Base-by-base conservation (phyloP, 2,888 invertebrate genomes). In the Apamea epomidion region DNA sequence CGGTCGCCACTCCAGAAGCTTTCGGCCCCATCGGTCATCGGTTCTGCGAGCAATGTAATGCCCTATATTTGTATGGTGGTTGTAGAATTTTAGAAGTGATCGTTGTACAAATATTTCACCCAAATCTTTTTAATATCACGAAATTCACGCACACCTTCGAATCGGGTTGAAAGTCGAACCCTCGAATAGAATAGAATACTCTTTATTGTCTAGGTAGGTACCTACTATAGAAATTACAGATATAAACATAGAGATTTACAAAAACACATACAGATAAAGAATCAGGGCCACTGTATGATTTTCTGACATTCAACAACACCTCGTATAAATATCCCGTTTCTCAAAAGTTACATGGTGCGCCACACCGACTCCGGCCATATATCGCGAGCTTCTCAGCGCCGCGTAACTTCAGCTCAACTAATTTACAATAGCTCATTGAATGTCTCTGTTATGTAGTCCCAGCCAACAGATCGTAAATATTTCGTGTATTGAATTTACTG, bases 381-480 rank as follows among this genome's bases (percentile, higher is more conserved):
- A 85, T 87, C 54, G 79, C 81, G 74, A 70, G 67, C 64, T 72
- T 74, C 78, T 79, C 73, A 74, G 74, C 42, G 76, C 76, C 74
- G 89, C 88, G 90, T 90, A 91, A 90, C 92, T 91, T 83, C 90
- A 84, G 84, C 83, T 86, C 87, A 88, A 91, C 91, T 91, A 92
- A 93, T 93, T 93, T 90, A 91, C 91, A 89, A 89, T 90, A 89
- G 90, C 88, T 91, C 89, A 91, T 92, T 92, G 91, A 93, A 93
- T 91, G 90, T 91, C 90, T 87, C 90, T 90, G 91, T 90, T 88
- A 75, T 60, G 75, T 67, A 62, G 81, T 84, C 73, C 78, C 65
- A 73, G 65, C 73, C 21, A 86, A 88, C 88, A 87, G 86, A n/a
- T 85, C 82, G 71, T 89, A 89, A 88, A 85, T 89, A 78, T 71